Evolutionary conservation across 2,888 invertebrate genomes (phyloP).

Genomic region (Pollenia labialis): DNA sequence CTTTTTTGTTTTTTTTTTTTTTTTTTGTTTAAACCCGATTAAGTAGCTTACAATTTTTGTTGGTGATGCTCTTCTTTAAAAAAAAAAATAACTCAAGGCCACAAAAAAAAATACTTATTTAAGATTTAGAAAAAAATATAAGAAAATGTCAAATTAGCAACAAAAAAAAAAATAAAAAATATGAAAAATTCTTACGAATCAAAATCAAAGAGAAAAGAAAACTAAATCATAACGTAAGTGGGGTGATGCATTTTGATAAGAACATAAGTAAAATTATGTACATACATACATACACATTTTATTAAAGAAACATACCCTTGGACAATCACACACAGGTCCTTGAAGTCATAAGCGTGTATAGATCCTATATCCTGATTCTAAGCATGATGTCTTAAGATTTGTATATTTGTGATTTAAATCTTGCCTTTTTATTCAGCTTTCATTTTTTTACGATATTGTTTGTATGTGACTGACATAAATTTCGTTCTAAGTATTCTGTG

Average conservation of each 20-base stretch:
- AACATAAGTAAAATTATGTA: neutral
- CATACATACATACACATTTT: neutral
- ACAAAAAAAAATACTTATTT: too few species aligned
- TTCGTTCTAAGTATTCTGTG: constrained; percentile 52
- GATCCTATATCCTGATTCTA: constrained; percentile 8
- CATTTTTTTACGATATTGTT: constrained; percentile 53
- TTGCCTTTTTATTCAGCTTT: constrained; percentile 4
- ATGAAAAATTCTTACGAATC: neutral
- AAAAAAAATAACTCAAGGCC: too few species aligned
- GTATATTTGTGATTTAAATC: constrained; percentile 60
- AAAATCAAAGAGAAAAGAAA: neutral
- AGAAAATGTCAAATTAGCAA: constrained; percentile 2
- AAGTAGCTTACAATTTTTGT: too few species aligned
- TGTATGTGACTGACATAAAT: constrained; percentile 67
- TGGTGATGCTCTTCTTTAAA: too few species aligned
- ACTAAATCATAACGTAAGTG: neutral
- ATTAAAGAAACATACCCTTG: too few species aligned
- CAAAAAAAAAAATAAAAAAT: neutral
- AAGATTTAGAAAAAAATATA: neutral
- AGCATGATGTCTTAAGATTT: constrained; percentile 47
- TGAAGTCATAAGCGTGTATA: neutral
- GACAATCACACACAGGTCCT: neutral
- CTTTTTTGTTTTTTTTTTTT: too few species aligned
- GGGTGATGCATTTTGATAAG: constrained; percentile 31
- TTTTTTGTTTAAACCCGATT: too few species aligned